phyloP scores from a whole-genome alignment of 1,140 invertebrate species.

The Pectinophora gossypiella region DNA sequence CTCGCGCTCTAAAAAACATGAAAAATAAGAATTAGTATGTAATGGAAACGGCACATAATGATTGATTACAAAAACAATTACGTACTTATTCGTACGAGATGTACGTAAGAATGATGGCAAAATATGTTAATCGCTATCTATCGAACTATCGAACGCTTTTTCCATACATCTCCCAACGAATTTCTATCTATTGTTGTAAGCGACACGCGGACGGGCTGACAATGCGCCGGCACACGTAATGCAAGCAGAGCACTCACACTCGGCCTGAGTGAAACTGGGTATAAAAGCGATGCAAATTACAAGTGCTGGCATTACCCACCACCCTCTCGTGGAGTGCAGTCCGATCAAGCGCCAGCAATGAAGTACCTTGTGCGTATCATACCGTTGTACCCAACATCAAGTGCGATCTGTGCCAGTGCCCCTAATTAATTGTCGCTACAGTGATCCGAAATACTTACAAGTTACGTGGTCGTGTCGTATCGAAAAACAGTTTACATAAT shows the following conservation, averaged over 20 bases:
- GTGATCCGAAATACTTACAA: not conserved
- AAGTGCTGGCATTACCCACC: conserved; percentile 57
- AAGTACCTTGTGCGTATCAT: conserved; percentile 61
- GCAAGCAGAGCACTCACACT: conserved; percentile 58
- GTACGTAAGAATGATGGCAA: conserved; percentile 28
- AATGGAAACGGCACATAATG: not conserved
- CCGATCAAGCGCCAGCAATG: conserved; percentile 38
- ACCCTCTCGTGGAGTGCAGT: conserved; percentile 46
- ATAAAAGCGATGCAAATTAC: conserved; percentile 72
- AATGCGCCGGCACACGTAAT: conserved; percentile 55
- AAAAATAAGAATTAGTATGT: not conserved
- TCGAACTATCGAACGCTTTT: conserved; percentile 28
- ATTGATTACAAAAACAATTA: conserved; percentile 29
- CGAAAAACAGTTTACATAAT: not conserved
- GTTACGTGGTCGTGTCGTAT: conserved; percentile 1
- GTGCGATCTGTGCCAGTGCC: conserved; percentile 6
- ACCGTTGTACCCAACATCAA: not conserved
- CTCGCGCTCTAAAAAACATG: not conserved
- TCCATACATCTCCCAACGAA: conserved; percentile 43
- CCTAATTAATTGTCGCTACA: not conserved
- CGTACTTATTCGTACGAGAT: conserved; percentile 9
- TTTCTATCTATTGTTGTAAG: conserved; percentile 69
- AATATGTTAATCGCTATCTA: conserved; percentile 21
- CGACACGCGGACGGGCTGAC: conserved; percentile 49
- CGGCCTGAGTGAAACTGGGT: conserved; percentile 58